Evolutionary conservation across 1,140 invertebrate species (phyloP), one percentile per base, ranked within the genome.

Genomic region (Rhyacophila brunnea): DNA sequence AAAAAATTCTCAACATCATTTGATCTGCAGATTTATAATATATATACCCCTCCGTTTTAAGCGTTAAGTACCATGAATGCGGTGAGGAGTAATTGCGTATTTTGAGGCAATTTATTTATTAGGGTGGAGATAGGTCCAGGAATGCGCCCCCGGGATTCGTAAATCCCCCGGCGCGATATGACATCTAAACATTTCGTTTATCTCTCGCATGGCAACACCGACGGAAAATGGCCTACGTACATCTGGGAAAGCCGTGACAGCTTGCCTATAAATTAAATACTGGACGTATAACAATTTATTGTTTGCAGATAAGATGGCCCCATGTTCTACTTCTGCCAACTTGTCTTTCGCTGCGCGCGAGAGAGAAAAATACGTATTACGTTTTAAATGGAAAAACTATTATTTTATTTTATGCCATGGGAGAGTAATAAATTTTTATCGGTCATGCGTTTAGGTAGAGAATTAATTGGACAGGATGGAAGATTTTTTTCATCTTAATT

Each of bases 71-170:
- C 10, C 34, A 18, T n/a, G 28, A 9, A 13, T 40, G 44, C 44
- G 20, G 23, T 14, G 15, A 1, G 18, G 35, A 49, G 56, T 50
- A 58, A 58, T 58, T 58, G 56, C 56, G 47, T 46, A 44, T 58
- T 49, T 58, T 42, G 56, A 51, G 34, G 32, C 56, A 49, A 51
- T 51, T 58, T 58, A 58, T 58, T 58, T 51, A 58, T 58, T 19
- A 18, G 56, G 38, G 46, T 34, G 20, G 18, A 43, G 47, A 58
- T 58, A 58, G 47, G 23, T 28, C 23, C 19, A 49, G 45, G n/a
- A 49, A 38, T 57, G 34, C 35, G 20, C 45, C 46, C 54, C 13
- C 19, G 53, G 44, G 46, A 43, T 28, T 28, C 23, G 23, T 28
- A 28, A 28, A 28, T 28, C 23, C 23, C 23, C 23, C 23, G 23